Conservation (phyloP, 1,140 invertebrate genomes). For the Drosophila lini region DNA sequence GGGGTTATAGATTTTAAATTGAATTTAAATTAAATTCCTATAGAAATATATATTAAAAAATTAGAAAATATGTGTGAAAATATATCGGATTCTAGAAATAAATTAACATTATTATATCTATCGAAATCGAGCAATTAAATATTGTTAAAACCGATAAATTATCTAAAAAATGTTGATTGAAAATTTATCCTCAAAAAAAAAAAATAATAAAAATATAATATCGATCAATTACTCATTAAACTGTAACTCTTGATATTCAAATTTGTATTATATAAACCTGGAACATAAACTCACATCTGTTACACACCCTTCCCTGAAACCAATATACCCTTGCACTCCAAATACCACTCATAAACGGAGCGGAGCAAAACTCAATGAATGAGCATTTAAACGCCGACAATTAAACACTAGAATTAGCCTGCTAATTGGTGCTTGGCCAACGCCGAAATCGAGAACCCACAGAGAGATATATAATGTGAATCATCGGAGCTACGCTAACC, state of each 20-base stretch:
- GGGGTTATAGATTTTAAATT: neutral
- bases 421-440: slow-evolving; percentile 65
- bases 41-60: neutral
- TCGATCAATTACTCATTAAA: neutral
- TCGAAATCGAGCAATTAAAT: neutral
- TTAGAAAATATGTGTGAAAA: neutral
- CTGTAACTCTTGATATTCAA: neutral
- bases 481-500: slow-evolving; percentile 43
- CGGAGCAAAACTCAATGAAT: slow-evolving; percentile 22
- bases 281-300: neutral
- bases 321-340: neutral
- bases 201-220: too few relatives aligned
- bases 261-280: neutral
- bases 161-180: neutral
- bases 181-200: too few relatives aligned
- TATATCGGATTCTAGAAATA: neutral
- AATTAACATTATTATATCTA: neutral
- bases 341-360: neutral
- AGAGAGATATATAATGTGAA: slow-evolving; percentile 30
- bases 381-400: slow-evolving; percentile 31
- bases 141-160: neutral
- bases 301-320: neutral
- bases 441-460: slow-evolving; percentile 47
- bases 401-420: slow-evolving; percentile 64
- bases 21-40: neutral